Base-by-base conservation (phyloP, 2,888 invertebrate species). In the Thysanoteuthis rhombus region DNA sequence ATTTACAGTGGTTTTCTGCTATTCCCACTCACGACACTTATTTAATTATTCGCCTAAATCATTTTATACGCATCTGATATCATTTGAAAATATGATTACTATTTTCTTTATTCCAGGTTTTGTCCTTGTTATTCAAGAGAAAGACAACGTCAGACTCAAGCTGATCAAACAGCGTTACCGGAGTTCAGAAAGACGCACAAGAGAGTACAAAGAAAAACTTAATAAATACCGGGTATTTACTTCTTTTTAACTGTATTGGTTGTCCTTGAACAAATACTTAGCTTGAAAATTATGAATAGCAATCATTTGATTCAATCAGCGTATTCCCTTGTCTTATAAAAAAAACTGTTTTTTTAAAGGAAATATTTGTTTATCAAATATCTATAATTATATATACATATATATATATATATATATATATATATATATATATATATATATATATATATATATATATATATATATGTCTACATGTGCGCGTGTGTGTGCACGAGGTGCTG, bases 91-190 rank as follows among this genome's bases (percentile, higher is more conserved):
- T 28, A n/a, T 58, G 2, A n/a, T 93, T 32, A 38, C 16, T 42
- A 39, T 92, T 93, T 90, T 52, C 89, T 89, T 93, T 52, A 90
- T 93, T 94, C 28, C 94, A 96, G 96, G 96, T 95, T 96, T 96
- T 93, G 96, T 96, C 36, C 94, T 96, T 94, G 96, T 96, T 0
- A 96, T 96, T 58, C 95, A 96, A 93, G 96, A 96, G 94, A 96
- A 96, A 93, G 96, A 96, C 92, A 94, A 96, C 93, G 96, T 96
- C 2, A 94, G 95, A 90, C 94, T 96, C 47, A 96, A 96, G 94
- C 95, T 96, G 25, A 95, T 96, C 19, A 96, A 96, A 94, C 96
- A 96, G 93, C 94, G 95, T 75, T 94, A 96, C 36, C 94, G 96
- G 52, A 94, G 94, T 58, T 95, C 95, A 0, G 94, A 96, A 42